These are phyloP conservation scores for Bemisia tabaci DNA, from an alignment of 1,140 invertebrate genomes.

Conservation along the genomic window DNA sequence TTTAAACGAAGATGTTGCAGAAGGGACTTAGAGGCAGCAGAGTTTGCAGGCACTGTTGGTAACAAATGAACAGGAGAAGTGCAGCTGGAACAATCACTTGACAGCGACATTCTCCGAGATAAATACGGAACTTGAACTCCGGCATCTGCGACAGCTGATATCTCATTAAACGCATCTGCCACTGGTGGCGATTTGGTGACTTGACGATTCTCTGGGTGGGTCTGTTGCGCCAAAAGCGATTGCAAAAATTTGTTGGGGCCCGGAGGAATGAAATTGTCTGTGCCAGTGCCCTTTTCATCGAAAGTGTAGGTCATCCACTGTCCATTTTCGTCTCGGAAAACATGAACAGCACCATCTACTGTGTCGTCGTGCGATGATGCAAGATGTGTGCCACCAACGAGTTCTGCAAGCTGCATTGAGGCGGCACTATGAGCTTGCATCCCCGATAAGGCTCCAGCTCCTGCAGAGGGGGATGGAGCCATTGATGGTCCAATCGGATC, in stretches of 20 bases:
- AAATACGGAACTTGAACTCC: neutral
- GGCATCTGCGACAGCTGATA: neutral
- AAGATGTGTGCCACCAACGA: conserved; percentile 38
- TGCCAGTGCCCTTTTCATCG: conserved; percentile 50
- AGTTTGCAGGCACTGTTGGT: conserved; percentile 10
- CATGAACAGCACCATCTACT: conserved; percentile 73
- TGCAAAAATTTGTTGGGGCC: neutral
- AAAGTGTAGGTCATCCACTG: conserved; percentile 73
- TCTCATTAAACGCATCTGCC: neutral
- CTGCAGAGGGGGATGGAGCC: neutral
- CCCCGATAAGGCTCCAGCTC: neutral
- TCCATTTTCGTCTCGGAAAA: conserved; percentile 56
- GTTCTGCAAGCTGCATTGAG: conserved; percentile 12
- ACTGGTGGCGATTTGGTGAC: neutral
- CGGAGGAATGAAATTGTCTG: neutral
- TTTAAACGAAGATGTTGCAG: conserved; percentile 14
- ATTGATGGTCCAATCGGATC: neutral
- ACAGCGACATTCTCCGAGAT: neutral
- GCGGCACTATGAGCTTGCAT: neutral
- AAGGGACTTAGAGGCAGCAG: conserved; percentile 12
- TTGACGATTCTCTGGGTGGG: neutral
- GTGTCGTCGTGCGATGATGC: conserved; percentile 77
- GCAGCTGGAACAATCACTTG: neutral
- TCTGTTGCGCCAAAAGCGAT: neutral
- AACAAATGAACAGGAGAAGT: neutral